Percentiles rank a stretch among this genome's conserved stretches.
phyloP scores from a whole-genome alignment of 2,797 vertebrate genomes.

The Enteromius anoplus region DNA sequence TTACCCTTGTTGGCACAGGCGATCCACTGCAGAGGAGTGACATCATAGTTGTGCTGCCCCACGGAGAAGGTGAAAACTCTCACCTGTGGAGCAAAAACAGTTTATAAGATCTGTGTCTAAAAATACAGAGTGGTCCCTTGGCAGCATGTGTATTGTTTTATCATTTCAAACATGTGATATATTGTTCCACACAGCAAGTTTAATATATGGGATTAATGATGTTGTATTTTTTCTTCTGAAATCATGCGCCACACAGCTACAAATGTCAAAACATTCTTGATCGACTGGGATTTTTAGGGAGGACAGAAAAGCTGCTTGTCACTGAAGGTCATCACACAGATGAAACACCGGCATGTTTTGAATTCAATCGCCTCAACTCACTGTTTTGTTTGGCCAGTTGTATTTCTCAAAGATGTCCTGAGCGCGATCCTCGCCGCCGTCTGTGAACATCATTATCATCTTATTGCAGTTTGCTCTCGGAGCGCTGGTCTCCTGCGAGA shows the following conservation, averaged over 20 bases:
- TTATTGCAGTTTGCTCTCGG: constrained; percentile 98
- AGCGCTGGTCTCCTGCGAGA: constrained; percentile 83
- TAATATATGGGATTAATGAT: background rate
- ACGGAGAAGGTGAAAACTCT: constrained; percentile 98
- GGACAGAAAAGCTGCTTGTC: background rate
- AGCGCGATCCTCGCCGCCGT: constrained; percentile 94
- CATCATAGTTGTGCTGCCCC: constrained; percentile 97
- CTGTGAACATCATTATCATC: constrained; percentile 99
- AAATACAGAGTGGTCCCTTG: background rate
- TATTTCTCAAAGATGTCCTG: constrained; percentile 98
- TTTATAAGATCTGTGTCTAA: background rate
- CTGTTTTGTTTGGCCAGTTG: constrained; percentile 98
- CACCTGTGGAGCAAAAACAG: constrained; percentile 77
- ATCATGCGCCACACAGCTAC: background rate
- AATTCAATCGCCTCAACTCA: constrained; percentile 58
- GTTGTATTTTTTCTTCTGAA: background rate
- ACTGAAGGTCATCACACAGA: background rate
- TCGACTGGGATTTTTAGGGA: background rate
- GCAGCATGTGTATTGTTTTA: background rate
- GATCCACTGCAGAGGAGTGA: constrained; percentile 98
- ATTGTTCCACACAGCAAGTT: background rate
- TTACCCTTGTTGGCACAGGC: constrained; percentile 97
- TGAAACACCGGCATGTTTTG: background rate
- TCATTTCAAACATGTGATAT: background rate
- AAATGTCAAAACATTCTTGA: background rate